Evolutionary conservation across 2,797 vertebrate genomes (phyloP), one percentile per base, ranked within the genome.

Genomic region (Loris lydekkerianus): DNA sequence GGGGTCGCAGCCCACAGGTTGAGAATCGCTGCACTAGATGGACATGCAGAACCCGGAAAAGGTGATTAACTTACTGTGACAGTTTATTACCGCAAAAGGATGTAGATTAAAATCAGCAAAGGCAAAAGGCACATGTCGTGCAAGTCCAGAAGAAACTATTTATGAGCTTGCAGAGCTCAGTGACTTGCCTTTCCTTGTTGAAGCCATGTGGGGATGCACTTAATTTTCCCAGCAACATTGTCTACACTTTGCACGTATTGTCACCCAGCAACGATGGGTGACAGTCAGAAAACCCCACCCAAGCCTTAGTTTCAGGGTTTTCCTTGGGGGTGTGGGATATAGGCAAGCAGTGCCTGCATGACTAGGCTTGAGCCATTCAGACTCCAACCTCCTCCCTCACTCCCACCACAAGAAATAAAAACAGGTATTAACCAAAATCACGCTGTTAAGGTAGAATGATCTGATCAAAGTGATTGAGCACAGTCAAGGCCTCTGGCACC

Each of bases 261-360:
- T 53, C 49, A 53, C 34, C 31, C 53, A 84, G 40, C 37, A 53
- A 29, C 1, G 10, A 15, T 49, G 29, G 75, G 37, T 18, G 1
- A 65, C 1, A 37, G 65, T 17, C 34, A 49, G 29, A n/a, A 40
- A 77, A 40, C 10, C 37, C 29, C 13, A 10, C 56, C 3, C 1
- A 23, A 31, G 13, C 61, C 40, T 60, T 7, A 23, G 43, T 58
- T 53, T 67, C 8, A 3, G 25, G 20, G 63, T 25, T 56, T 85
- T 82, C 49, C 73, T 5, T 46, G 56, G 1, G 18, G 3, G 18
- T 34, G 23, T 65, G 10, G n/a, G 25, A 10, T 15, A 43, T 2
- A 34, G 23, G 21, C 17, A n/a, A 10, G 10, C 4, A 10, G 11
- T 29, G 10, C 10, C 46, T 8, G 18, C 5, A 1, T 10, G 10